These are phyloP conservation scores for Leptopterna dolabrata DNA, from an alignment of 2,888 invertebrate genomes.

Conservation along the genomic window DNA sequence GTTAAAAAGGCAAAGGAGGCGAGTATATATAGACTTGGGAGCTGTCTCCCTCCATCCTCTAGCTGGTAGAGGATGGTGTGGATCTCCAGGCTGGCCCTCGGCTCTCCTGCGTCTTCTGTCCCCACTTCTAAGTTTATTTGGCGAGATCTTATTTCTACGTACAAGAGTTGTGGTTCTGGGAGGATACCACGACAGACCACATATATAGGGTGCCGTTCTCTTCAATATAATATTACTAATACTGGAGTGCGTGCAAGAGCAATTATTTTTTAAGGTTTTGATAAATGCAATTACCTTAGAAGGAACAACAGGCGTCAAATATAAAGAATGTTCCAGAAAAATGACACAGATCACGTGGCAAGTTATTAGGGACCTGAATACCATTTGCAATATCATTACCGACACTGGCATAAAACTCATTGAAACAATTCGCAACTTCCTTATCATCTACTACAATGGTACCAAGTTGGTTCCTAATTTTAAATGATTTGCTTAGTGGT, in stretches of 20 bases:
- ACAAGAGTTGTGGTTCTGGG: too few species aligned
- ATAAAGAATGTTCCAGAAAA: neutral
- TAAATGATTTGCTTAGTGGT: slow-evolving; percentile 12
- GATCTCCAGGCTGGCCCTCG: too few species aligned
- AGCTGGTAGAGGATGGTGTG: too few species aligned
- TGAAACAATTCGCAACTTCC: slow-evolving; percentile 20
- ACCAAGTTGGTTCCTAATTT: slow-evolving; percentile 25
- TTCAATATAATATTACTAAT: slow-evolving; percentile 18
- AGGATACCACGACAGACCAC: too few species aligned
- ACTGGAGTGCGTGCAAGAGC: neutral
- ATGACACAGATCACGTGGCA: too few species aligned
- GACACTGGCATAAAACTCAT: neutral
- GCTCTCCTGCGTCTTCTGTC: too few species aligned
- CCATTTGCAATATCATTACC: neutral
- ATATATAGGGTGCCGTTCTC: slow-evolving; percentile 13
- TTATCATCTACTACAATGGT: neutral
- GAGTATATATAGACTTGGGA: too few species aligned
- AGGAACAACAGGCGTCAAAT: too few species aligned
- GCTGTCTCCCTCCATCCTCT: too few species aligned
- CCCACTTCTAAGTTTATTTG: too few species aligned
- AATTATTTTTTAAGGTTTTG: neutral
- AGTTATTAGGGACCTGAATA: neutral
- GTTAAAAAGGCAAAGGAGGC: too few species aligned
- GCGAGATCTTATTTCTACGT: too few species aligned
- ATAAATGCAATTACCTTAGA: slow-evolving; percentile 13